Percentiles rank a stretch among this genome's conserved stretches.
Conservation (phyloP, 2,888 invertebrate genomes). For the Aelia acuminata region DNA sequence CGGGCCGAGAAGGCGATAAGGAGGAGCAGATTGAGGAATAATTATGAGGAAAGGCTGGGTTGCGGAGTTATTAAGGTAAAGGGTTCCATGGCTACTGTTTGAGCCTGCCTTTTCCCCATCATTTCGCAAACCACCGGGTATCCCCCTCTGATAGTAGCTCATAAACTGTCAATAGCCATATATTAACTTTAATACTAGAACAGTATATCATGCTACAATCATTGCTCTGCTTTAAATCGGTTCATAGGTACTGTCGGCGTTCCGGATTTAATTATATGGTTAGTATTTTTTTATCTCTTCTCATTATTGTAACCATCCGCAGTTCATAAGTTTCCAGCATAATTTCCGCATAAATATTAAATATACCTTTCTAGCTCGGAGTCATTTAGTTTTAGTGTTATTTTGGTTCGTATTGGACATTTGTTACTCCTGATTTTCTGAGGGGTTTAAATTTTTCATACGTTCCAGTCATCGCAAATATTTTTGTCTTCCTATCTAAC, state of each 20-base stretch:
- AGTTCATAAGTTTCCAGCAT: no score
- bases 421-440: no score
- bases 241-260: neutral
- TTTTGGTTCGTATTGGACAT: neutral
- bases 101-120: neutral
- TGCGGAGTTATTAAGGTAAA: neutral
- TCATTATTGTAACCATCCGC: no score
- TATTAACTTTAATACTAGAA: neutral
- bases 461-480: no score
- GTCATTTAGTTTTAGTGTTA: no score
- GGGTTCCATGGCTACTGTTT: neutral
- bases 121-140: slow-evolving; percentile 30
- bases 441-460: no score
- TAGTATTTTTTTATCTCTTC: no score
- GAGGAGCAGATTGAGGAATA: neutral
- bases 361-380: no score
- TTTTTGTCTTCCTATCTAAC: no score
- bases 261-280: neutral
- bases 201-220: neutral
- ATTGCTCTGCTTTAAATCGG: neutral
- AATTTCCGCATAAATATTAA: no score
- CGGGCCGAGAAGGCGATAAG: neutral
- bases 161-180: slow-evolving; percentile 5
- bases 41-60: neutral
- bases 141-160: neutral